These are phyloP conservation scores for Yponomeuta sedellus DNA, from an alignment of 2,888 invertebrate genomes.

Conservation along the genomic window DNA sequence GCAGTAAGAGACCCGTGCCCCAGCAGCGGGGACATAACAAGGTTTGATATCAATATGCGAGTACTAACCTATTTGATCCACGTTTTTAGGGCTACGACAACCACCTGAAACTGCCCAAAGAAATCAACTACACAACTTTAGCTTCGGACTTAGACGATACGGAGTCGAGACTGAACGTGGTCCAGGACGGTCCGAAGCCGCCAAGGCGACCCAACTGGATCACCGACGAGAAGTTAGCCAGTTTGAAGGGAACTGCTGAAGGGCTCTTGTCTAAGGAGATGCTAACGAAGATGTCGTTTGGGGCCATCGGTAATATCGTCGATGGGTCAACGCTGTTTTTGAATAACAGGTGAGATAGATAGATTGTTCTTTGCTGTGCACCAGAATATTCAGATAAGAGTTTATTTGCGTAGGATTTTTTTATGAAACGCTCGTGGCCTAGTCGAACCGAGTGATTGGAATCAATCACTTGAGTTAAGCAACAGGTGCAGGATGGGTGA, in stretches of 20 bases:
- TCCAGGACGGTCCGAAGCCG: conserved; percentile 38
- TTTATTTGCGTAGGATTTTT: too few species aligned
- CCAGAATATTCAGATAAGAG: too few species aligned
- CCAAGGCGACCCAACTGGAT: conserved; percentile 53
- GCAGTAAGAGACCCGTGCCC: too few species aligned
- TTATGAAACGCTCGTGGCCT: too few species aligned
- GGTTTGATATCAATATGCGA: too few species aligned
- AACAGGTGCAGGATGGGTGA: too few species aligned
- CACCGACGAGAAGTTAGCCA: conserved; percentile 42
- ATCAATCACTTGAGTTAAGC: too few species aligned
- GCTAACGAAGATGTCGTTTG: conserved; percentile 53
- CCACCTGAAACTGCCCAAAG: conserved; percentile 38
- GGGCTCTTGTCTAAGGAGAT: conserved; percentile 48
- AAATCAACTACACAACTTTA: conserved; percentile 44
- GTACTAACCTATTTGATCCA: too few species aligned
- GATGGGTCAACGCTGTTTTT: conserved; percentile 62
- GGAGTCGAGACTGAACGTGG: conserved; percentile 35
- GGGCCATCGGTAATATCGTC: conserved; percentile 48
- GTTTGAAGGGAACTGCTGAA: conserved; percentile 34
- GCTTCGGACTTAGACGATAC: conserved; percentile 36
- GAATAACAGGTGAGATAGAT: conserved; percentile 53
- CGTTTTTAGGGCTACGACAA: conserved; percentile 48
- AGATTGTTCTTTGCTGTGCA: too few species aligned
- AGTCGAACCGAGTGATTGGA: too few species aligned
- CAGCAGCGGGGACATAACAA: too few species aligned